Evolutionary conservation across 2,888 invertebrate species (phyloP), one percentile per base, ranked within the genome.

Genomic region (Pollenia griseotomentosa): DNA sequence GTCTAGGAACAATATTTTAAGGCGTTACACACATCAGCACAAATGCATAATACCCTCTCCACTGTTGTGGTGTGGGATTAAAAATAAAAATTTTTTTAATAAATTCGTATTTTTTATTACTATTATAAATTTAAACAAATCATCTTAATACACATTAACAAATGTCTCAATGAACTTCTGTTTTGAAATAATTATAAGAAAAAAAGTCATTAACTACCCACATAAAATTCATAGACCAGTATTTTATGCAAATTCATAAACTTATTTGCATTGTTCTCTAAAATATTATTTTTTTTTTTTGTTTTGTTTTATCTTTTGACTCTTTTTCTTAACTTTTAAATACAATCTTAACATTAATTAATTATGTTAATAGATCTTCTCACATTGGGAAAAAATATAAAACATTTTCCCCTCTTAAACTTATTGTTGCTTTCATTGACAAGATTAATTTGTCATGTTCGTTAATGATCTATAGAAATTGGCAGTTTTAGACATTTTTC

Each of bases 81-180:
- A 51, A 68, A 42, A n/a, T n/a, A n/a, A 40, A 40, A n/a, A 40
- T 48, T n/a, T 48, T 3, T 44, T 57, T 61, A 44, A 44, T 71
- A 53, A 71, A 71, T 80, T 14, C 9, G 2, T 55, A 14, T 66
- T 82, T 66, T 68, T 51, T 63, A 46, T 57, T 59, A 6, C 33
- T 33, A 63, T 63, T 73, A 63, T 33, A 75, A 51, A 68, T 59
- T 75, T 51, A 66, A 73, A 78, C 40, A 78, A 63, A 83, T 83
- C 59, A 83, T 65, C 55, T 46, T 8, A n/a, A 66, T n/a, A 65
- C 16, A 55, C 51, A 77, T 73, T 73, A 73, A 83, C 44, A 83
- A 85, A 86, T 86, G 46, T 73, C 80, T 66, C 46, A 83, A 80
- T 83, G 80, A 71, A 86, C 86, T 86, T 86, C 86, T 86, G 86